Evolutionary conservation across 2,797 vertebrate genomes (phyloP).

Genomic region (Pyrrhura leucotis): DNA sequence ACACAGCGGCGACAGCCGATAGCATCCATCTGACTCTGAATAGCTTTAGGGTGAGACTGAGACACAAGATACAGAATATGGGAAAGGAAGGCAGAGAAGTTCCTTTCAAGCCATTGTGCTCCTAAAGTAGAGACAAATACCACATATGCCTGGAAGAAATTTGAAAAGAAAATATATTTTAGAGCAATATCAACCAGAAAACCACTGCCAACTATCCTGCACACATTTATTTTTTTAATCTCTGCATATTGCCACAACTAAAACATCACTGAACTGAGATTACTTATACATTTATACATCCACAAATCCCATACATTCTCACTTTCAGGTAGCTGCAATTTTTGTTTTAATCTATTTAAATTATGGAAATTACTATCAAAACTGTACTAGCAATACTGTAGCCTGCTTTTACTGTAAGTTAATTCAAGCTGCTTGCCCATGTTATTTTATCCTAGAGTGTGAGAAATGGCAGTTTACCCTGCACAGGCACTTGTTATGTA

Average conservation of each 20-base stretch:
- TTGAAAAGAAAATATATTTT: slow-evolving; percentile 28
- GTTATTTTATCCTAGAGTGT: slow-evolving; percentile 35
- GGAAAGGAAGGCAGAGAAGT: slow-evolving; percentile 83
- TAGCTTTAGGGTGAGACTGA: slow-evolving; percentile 82
- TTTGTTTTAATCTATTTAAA: not conserved
- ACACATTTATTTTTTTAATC: not conserved
- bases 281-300: not conserved
- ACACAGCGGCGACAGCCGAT: slow-evolving; percentile 83
- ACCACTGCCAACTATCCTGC: not conserved
- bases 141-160: slow-evolving; percentile 86
- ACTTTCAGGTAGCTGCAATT: not conserved
- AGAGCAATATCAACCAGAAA: not conserved
- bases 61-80: slow-evolving; percentile 87
- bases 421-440: not conserved
- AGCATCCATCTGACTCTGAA: slow-evolving; percentile 81
- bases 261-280: not conserved
- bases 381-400: not conserved
- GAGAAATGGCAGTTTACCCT: slow-evolving; percentile 48
- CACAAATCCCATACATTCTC: not conserved
- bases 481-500: slow-evolving; percentile 47
- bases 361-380: not conserved
- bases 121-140: slow-evolving; percentile 88
- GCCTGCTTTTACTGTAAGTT: not conserved
- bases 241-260: not conserved
- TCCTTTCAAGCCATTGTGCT: slow-evolving; percentile 86